Percentiles rank a stretch among this genome's conserved stretches.
phyloP scores from a whole-genome alignment of 2,113 vertebrate genomes.

The Apaloderma vittatum region DNA sequence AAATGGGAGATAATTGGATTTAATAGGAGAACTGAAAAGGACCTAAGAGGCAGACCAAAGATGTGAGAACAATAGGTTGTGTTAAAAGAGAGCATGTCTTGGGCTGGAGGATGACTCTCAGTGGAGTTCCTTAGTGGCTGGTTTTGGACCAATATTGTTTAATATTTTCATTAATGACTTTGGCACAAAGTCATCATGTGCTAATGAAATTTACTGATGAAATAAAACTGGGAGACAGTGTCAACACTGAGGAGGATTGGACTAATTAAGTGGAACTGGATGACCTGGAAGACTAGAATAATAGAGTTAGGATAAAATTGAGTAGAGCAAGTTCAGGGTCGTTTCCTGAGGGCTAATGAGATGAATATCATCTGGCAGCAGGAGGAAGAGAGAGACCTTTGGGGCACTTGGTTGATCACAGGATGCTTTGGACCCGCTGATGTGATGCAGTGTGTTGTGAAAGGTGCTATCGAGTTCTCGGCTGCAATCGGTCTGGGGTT shows the following conservation, averaged over 20 bases:
- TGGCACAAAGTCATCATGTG: neutral
- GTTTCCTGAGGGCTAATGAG: neutral
- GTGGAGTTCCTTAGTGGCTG: neutral
- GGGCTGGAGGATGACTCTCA: neutral
- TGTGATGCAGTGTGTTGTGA: fast-evolving
- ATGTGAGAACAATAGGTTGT: neutral
- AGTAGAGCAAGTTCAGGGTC: neutral
- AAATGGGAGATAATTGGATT: neutral
- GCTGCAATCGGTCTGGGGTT: neutral
- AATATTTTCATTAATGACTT: neutral
- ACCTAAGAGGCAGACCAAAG: neutral
- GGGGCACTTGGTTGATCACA: neutral
- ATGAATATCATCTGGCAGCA: neutral
- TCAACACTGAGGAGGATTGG: neutral
- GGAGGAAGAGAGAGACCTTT: neutral
- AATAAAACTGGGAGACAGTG: neutral
- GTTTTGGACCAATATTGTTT: neutral
- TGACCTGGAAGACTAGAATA: neutral
- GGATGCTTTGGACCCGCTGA: neutral
- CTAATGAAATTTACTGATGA: neutral
- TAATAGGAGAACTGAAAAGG: neutral
- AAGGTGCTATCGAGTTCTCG: neutral
- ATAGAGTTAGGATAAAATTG: neutral
- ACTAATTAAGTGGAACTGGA: conserved; percentile 17
- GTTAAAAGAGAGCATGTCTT: neutral